Percentiles rank a stretch among this genome's conserved stretches.
These are phyloP conservation scores for Ctenopoma multispine DNA, from an alignment of 2,797 vertebrate species.

Conservation along the genomic window DNA sequence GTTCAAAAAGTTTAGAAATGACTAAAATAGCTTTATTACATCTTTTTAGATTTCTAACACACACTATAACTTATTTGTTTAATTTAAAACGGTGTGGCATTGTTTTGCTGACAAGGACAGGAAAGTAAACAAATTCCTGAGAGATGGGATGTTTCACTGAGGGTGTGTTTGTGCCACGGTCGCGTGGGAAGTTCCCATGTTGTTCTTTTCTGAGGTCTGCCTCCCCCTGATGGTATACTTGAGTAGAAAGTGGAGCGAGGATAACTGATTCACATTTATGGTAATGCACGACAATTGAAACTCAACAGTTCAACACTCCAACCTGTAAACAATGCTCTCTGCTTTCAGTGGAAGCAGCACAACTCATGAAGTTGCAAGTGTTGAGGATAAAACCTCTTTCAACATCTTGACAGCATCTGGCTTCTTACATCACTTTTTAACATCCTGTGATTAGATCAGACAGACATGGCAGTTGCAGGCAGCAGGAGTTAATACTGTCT, in stretches of 20 bases:
- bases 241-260: constrained; percentile 10
- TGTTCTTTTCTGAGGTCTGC: constrained; percentile 55
- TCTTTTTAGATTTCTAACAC: constrained; percentile 6
- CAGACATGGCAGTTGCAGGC: constrained; percentile 29
- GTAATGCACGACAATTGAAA: not conserved
- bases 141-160: constrained; percentile 44
- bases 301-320: not conserved
- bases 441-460: constrained; percentile 31
- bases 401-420: constrained; percentile 35
- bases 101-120: constrained; percentile 51
- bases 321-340: constrained; percentile 10
- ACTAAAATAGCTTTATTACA: not conserved
- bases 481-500: constrained; percentile 41
- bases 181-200: constrained; percentile 28
- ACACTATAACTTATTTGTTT: not conserved
- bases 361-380: constrained; percentile 8
- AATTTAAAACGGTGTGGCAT: constrained; percentile 19
- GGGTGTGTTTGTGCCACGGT: constrained; percentile 29
- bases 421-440: constrained; percentile 21
- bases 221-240: constrained; percentile 75
- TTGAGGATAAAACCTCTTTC: constrained; percentile 1
- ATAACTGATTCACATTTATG: constrained; percentile 4
- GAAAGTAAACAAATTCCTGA: constrained; percentile 36
- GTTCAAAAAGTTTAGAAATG: not conserved
- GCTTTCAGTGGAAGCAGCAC: not conserved